Evolutionary conservation across 2,113 vertebrate genomes (phyloP).

Genomic region (Ammodytes dubius): DNA sequence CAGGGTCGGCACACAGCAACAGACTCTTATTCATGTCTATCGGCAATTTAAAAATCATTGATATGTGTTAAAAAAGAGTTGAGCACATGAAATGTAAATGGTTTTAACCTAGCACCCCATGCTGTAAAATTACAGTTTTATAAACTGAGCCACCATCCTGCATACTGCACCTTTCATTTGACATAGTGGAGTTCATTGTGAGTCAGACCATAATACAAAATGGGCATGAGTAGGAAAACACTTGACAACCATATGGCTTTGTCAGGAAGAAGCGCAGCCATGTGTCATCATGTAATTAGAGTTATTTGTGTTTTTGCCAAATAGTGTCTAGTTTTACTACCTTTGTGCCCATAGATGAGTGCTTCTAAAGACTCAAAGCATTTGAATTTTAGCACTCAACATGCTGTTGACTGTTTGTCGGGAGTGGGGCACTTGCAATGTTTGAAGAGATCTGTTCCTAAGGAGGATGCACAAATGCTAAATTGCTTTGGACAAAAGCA

Average conservation of each 20-base stretch:
- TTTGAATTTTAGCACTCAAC: not conserved
- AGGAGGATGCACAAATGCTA: not conserved
- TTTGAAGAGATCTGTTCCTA: not conserved
- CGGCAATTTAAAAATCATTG: constrained; percentile 15
- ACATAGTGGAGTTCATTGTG: constrained; percentile 17
- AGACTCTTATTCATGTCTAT: constrained; percentile 14
- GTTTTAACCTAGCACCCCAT: not conserved
- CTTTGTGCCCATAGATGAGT: not conserved
- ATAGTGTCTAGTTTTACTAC: not conserved
- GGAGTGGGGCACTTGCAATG: not conserved
- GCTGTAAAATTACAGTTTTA: constrained; percentile 17
- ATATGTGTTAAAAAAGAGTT: not conserved
- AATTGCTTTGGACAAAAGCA: not conserved
- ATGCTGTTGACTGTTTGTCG: not conserved
- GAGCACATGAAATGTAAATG: not conserved
- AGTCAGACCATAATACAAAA: constrained; percentile 20
- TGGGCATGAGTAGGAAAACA: not conserved
- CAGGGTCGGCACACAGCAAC: not conserved
- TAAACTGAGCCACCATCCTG: not conserved
- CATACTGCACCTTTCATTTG: not conserved
- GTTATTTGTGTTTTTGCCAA: constrained; percentile 12
- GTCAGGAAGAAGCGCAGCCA: constrained; percentile 15
- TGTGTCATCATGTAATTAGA: constrained; percentile 17
- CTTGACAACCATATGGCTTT: not conserved
- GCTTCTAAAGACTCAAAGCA: not conserved